Base-by-base conservation (phyloP, 1,140 invertebrate genomes). In the Papilio glaucus region DNA sequence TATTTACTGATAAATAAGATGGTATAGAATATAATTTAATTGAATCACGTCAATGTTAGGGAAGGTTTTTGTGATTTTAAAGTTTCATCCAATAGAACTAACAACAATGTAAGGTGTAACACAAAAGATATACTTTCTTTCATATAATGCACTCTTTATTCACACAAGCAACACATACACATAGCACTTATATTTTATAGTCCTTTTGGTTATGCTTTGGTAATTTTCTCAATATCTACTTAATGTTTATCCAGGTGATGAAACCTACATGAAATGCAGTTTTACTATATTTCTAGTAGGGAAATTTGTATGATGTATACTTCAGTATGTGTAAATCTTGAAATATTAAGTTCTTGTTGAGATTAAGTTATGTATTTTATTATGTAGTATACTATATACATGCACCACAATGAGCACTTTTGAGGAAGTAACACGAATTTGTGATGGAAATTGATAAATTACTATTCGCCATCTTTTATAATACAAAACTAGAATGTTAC, bases 161-260 rank as follows among this genome's bases (percentile, higher is more conserved):
- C 45, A 21, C 18, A 21, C 18, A 49, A 49, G 45, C 45, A 49
- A 24, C 12, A n/a, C n/a, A n/a, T n/a, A n/a, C n/a, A n/a, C 12
- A 39, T 7, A 49, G 45, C 45, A 49, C 45, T 49, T 5, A 57
- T 13, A 42, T 42, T 45, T 45, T 18, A 15, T 18, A 24, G 9
- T 57, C 24, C 9, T 57, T 57, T 57, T 24, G 49, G 9, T 57
- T 24, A 57, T 13, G 9, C 49, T 57, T 57, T 57, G 49, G 49
- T 57, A 53, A 12, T 12, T 45, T 45, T 41, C 39, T 41, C 10
- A 41, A 49, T 15, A 42, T 42, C 21, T 49, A 21, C 1, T 45
- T 45, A 21, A 49, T 49, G 21, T 49, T 49, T 49, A 49, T 18
- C n/a, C n/a, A n/a, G n/a, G n/a, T n/a, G n/a, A n/a, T n/a, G n/a